Percentiles rank a stretch among this genome's conserved stretches.
Evolutionary conservation across 2,113 vertebrate genomes (phyloP).

Genomic region (Onychostruthus taczanowskii): DNA sequence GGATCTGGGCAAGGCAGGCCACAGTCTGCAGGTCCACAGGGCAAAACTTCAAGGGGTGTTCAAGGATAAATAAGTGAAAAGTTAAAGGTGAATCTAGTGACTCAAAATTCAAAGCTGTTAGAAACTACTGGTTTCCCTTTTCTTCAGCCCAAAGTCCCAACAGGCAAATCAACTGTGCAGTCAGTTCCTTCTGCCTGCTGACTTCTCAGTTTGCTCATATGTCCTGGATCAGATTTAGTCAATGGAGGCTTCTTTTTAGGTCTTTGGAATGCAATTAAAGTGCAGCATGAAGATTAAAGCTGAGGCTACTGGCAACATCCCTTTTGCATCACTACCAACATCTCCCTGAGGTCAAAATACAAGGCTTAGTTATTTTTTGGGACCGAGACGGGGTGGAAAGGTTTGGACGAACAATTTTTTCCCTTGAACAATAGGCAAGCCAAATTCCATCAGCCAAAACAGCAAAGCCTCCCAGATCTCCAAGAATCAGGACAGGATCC

Average conservation of each 20-base stretch:
- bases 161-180: neutral
- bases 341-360: neutral
- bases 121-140: neutral
- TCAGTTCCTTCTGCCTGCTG: neutral
- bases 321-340: neutral
- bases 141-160: neutral
- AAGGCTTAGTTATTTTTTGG: neutral
- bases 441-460: neutral
- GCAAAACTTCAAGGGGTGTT: neutral
- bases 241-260: neutral
- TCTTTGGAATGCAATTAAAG: neutral
- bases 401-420: neutral
- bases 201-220: neutral
- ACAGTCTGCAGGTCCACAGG: neutral
- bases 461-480: neutral
- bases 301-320: neutral
- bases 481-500: conserved; percentile 18
- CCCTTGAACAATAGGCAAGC: neutral
- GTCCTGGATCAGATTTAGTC: neutral
- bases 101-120: neutral
- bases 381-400: neutral
- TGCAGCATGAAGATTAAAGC: neutral
- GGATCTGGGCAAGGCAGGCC: neutral
- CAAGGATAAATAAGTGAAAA: neutral
- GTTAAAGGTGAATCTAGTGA: neutral